Evolutionary conservation across 1,140 invertebrate species (phyloP).

Genomic region (Listronotus oregonensis): DNA sequence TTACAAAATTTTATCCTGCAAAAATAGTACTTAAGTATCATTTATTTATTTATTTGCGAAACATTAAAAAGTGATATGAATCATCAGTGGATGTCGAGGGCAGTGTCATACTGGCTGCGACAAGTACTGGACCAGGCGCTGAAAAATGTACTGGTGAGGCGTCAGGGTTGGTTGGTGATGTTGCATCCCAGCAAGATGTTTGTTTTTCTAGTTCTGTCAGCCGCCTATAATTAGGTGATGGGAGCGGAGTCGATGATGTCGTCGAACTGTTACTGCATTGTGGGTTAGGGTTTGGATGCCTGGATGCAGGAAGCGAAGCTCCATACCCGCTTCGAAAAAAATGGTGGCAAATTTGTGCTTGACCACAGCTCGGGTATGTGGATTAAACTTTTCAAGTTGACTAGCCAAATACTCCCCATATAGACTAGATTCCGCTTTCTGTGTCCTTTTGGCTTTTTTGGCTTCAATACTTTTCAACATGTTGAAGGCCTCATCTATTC

Average conservation of each 20-base stretch:
- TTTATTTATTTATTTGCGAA: background rate
- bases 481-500: conserved; percentile 6
- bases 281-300: background rate
- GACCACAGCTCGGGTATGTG: background rate
- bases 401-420: conserved; percentile 7
- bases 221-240: background rate
- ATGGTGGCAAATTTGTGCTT: conserved; percentile 1
- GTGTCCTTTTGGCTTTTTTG: conserved; percentile 3
- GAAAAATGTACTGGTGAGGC: background rate
- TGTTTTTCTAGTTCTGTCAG: background rate
- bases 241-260: background rate
- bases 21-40: background rate
- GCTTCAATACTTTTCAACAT: conserved; percentile 10
- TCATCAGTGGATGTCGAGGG: background rate
- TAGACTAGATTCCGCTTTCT: conserved; percentile 7
- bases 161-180: background rate
- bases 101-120: background rate
- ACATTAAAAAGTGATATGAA: background rate
- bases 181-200: background rate
- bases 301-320: background rate
- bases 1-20: background rate
- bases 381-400: background rate
- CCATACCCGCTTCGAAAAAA: background rate
- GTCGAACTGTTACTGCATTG: background rate
- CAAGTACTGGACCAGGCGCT: background rate